Evolutionary conservation across 2,888 invertebrate species (phyloP).

Genomic region (Carcina quercana): DNA sequence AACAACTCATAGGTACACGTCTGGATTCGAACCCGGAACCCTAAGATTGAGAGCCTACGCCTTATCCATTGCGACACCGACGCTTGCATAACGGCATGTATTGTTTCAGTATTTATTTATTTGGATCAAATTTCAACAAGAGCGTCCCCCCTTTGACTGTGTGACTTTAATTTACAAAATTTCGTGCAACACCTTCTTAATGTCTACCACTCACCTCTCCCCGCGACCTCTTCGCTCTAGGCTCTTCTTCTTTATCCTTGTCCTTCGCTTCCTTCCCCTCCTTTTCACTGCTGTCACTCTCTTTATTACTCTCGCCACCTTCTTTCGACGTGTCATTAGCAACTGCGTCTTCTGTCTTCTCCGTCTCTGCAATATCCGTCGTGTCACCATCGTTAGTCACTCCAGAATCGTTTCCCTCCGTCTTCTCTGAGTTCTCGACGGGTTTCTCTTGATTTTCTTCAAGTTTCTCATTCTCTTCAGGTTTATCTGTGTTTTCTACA

Average conservation of each 20-base stretch:
- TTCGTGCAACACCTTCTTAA: constrained; percentile 15
- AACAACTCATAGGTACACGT: too few species aligned
- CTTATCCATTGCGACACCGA: too few species aligned
- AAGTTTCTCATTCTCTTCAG: constrained; percentile 11
- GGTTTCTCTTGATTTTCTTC: constrained; percentile 10
- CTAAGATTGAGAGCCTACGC: too few species aligned
- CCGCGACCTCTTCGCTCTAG: constrained; percentile 59
- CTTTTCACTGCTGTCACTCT: constrained; percentile 13
- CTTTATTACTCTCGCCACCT: constrained; percentile 4
- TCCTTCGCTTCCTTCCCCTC: constrained; percentile 27
- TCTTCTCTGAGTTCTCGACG: constrained; percentile 9
- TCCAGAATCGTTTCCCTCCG: constrained; percentile 4
- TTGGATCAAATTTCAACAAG: too few species aligned
- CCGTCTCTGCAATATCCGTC: constrained; percentile 12
- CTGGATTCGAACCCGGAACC: too few species aligned
- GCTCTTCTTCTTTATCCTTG: constrained; percentile 39
- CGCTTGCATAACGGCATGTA: too few species aligned
- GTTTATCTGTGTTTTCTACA: constrained; percentile 9
- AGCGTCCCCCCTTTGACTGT: too few species aligned
- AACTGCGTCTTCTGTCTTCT: constrained; percentile 4
- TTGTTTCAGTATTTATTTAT: too few species aligned
- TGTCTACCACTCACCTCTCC: constrained; percentile 46
- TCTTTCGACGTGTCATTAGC: constrained; percentile 8
- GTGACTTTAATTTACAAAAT: too few species aligned
- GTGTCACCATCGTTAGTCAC: constrained; percentile 13